Conservation (phyloP, 2,888 invertebrate species). For the Drosophila parthenogenetica region DNA sequence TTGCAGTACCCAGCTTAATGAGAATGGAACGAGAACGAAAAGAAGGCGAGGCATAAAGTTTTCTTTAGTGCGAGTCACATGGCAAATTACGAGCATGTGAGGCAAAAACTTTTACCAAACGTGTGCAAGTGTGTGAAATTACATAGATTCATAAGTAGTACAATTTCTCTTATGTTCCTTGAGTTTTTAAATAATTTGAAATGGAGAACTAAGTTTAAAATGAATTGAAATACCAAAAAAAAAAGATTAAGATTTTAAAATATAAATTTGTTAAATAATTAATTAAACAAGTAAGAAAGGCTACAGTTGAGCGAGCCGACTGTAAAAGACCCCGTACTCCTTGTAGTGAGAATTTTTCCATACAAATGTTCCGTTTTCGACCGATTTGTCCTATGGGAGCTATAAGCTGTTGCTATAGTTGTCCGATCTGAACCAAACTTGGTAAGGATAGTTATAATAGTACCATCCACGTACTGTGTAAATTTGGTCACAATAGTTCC, state of each 20-base stretch:
- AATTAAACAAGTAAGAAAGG: no score
- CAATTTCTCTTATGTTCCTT: not conserved
- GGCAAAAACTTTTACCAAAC: conserved; percentile 25
- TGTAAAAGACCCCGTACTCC: no score
- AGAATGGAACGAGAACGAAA: conserved; percentile 42
- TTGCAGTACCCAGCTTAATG: conserved; percentile 59
- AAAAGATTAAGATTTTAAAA: not conserved
- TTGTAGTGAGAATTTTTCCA: no score
- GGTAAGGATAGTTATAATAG: no score
- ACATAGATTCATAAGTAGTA: not conserved
- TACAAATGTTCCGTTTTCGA: no score
- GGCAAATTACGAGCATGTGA: conserved; percentile 53
- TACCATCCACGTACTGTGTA: no score
- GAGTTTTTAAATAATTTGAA: not conserved
- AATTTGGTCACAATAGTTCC: no score
- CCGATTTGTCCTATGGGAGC: no score
- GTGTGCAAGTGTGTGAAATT: not conserved
- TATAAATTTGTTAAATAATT: not conserved
- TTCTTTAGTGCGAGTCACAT: conserved; percentile 43
- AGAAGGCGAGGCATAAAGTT: conserved; percentile 40
- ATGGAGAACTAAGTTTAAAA: not conserved
- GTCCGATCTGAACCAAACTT: no score
- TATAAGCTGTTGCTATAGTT: no score
- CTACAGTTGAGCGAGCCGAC: no score
- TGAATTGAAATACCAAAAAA: not conserved